A percentile compares a stretch with the other conserved stretches of the same genome.
Conservation (phyloP, 2,113 vertebrate genomes). For the Tinamus guttatus region DNA sequence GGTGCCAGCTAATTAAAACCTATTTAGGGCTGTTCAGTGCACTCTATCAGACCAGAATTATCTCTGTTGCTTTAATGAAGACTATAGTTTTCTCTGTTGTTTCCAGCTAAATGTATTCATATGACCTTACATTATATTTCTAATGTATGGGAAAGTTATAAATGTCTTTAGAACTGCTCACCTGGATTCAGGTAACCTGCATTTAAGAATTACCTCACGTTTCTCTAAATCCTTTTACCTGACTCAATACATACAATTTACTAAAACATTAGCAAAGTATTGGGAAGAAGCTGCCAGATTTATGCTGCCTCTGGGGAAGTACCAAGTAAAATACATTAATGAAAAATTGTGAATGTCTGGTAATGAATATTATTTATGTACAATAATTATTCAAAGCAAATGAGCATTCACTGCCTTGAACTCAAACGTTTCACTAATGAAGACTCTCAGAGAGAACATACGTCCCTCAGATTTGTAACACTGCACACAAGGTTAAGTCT, state of each 20-base stretch:
- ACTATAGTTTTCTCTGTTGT: conserved; percentile 68
- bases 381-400: conserved; percentile 58
- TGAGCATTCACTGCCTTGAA: conserved; percentile 38
- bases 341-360: conserved; percentile 44
- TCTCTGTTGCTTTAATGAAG: conserved; percentile 72
- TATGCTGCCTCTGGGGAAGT: conserved; percentile 36
- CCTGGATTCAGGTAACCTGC: conserved; percentile 15
- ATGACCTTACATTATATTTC: conserved; percentile 37
- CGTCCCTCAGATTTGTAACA: not conserved
- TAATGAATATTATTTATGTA: conserved; percentile 64
- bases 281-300: conserved; percentile 30
- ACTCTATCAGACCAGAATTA: conserved; percentile 77
- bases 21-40: conserved; percentile 74
- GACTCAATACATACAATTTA: not conserved
- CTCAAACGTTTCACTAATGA: conserved; percentile 48
- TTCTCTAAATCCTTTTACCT: conserved; percentile 33
- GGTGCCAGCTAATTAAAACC: conserved; percentile 81
- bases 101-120: conserved; percentile 73
- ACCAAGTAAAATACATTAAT: conserved; percentile 66
- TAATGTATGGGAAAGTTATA: conserved; percentile 21
- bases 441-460: conserved; percentile 40
- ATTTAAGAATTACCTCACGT: not conserved
- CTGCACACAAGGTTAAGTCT: not conserved
- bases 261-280: not conserved
- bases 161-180: conserved; percentile 10